A percentile compares a stretch with the other conserved stretches of the same genome.
phyloP scores from a whole-genome alignment of 2,113 vertebrate species.

The Salvator merianae region DNA sequence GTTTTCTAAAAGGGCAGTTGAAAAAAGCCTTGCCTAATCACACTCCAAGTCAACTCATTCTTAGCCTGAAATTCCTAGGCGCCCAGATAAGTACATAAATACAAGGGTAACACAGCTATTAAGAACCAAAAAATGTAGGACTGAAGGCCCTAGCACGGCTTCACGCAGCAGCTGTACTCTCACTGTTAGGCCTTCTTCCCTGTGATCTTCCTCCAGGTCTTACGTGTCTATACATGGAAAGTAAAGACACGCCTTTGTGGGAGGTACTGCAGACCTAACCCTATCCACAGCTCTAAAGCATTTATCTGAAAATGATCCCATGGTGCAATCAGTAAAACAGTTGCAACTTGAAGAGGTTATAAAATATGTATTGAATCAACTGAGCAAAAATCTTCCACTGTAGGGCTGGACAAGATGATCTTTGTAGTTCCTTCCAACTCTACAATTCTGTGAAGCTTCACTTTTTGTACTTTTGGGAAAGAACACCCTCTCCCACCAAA shows the following conservation, averaged over 20 bases:
- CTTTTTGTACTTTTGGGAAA: not conserved
- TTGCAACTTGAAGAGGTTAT: not conserved
- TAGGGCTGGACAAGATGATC: no score
- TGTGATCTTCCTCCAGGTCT: constrained; percentile 41
- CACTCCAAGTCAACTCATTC: no score
- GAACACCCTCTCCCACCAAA: not conserved
- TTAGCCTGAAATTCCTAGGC: no score
- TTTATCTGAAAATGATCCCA: no score
- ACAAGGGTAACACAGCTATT: no score
- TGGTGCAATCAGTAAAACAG: not conserved
- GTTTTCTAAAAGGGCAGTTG: no score
- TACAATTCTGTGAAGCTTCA: no score
- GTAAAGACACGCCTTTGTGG: constrained; percentile 40
- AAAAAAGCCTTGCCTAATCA: not conserved
- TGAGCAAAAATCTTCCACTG: not conserved
- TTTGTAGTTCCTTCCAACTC: no score
- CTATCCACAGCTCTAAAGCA: not conserved
- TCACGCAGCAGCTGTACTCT: not conserved
- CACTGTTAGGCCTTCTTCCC: not conserved
- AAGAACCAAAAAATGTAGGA: constrained; percentile 11
- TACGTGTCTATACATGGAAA: constrained; percentile 22
- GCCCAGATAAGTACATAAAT: not conserved
- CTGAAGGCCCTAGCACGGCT: not conserved
- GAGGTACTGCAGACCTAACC: not conserved
- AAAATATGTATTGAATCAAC: not conserved